Evolutionary conservation across 2,113 vertebrate species (phyloP), one percentile per base, ranked within the genome.

Genomic region (Calonectris borealis): DNA sequence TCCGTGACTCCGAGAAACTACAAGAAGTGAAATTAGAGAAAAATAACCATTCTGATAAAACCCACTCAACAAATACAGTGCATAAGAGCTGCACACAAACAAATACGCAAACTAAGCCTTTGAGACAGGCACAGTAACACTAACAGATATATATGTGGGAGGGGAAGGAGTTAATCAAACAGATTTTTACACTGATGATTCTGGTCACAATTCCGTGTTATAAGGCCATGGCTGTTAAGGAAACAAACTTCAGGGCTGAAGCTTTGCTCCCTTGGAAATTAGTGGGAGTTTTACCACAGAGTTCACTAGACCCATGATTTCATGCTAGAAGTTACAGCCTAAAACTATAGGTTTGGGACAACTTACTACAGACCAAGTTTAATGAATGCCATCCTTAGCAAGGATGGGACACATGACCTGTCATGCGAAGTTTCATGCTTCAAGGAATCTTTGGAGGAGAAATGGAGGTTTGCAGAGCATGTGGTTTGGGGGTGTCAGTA

Each of bases 1-100:
- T 99, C 99, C 13, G 98, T 98, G 84, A 99, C 98, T 9, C 99
- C 99, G 3, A 99, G 98, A 96, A 99, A 99, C 99, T 99, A 96
- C 16, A 38, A 88, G 77, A 91, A 95, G 76, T 38, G 85, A 92
- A 95, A 96, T 88, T 62, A 93, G 94, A 77, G 15, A 77, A 70
- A 97, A 80, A 81, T 78, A 90, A 94, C 27, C 36, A 72, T 52
- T 86, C 71, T 82, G 68, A 77, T 46, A 84, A 69, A 88, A 92
- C 2, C 15, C 4, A 5, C 58, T 32, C 49, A 54, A 32, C 62
- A 83, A 89, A 94, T 32, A 73, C 58, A 91, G 58, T 20, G 54
- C 32, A 0, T 48, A 68, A 61, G 42, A 91, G 38, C 51, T 77
- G 58, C 75, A 94, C 78, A 73, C 81, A 91, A 76, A 83, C 57